phyloP scores from a whole-genome alignment of 2,888 invertebrate genomes.

The Drosophila mulleri region DNA sequence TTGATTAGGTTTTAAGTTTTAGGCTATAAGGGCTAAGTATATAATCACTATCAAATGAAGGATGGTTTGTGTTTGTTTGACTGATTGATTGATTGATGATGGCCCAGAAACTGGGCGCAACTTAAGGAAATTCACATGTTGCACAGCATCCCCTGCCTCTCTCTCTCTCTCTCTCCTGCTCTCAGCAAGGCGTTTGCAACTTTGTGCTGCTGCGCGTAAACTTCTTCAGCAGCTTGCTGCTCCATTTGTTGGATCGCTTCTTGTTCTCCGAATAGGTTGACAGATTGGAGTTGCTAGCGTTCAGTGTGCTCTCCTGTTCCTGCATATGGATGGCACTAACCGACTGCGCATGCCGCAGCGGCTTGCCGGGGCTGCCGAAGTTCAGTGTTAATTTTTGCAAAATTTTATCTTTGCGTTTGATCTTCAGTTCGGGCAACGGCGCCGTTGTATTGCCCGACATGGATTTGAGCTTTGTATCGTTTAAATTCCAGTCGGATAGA shows the following conservation, averaged over 20 bases:
- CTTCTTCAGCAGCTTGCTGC: slow-evolving; percentile 70
- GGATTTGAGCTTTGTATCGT: slow-evolving; percentile 33
- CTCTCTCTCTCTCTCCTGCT: not conserved
- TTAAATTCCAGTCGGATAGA: slow-evolving; percentile 30
- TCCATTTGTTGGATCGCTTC: slow-evolving; percentile 73
- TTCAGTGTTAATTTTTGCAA: slow-evolving; percentile 47
- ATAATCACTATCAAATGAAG: slow-evolving; percentile 67
- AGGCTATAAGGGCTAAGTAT: slow-evolving; percentile 49
- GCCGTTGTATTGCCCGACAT: slow-evolving; percentile 49
- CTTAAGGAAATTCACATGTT: slow-evolving; percentile 51
- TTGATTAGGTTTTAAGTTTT: slow-evolving; percentile 42
- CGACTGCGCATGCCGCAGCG: slow-evolving; percentile 73
- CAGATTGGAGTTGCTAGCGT: slow-evolving; percentile 70
- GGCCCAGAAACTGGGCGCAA: slow-evolving; percentile 35
- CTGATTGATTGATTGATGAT: slow-evolving; percentile 25
- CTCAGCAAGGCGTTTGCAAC: slow-evolving; percentile 67
- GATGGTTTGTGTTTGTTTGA: slow-evolving; percentile 32
- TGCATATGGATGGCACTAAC: slow-evolving; percentile 70
- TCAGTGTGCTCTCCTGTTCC: slow-evolving; percentile 57
- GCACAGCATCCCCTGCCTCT: slow-evolving; percentile 8
- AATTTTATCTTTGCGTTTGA: slow-evolving; percentile 51
- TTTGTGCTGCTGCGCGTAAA: slow-evolving; percentile 76
- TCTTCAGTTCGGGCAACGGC: slow-evolving; percentile 56
- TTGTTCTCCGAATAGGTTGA: slow-evolving; percentile 67
- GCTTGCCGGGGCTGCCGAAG: slow-evolving; percentile 39